These are phyloP conservation scores for Brachionus sp. DNA, from an alignment of 1,140 invertebrate species.

Conservation along the genomic window DNA sequence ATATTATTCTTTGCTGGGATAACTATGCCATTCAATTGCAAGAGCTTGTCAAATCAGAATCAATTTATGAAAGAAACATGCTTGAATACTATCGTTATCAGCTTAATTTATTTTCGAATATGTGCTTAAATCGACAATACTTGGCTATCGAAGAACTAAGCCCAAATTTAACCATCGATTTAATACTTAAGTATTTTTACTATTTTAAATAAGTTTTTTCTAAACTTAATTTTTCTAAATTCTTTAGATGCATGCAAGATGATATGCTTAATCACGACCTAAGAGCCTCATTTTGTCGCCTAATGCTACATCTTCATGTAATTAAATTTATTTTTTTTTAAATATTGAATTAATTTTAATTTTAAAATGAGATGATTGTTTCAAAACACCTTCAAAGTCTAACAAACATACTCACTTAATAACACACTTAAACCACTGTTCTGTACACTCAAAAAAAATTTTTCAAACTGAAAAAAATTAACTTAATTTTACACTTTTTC, in stretches of 20 bases:
- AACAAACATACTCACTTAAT: too few relatives aligned
- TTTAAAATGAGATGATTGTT: too few relatives aligned
- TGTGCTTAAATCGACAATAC: constrained; percentile 98
- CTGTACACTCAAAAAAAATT: too few relatives aligned
- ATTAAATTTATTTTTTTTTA: constrained; percentile 54
- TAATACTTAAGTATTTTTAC: constrained; percentile 66
- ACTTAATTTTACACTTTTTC: too few relatives aligned
- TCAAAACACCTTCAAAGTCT: too few relatives aligned
- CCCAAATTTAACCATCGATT: constrained; percentile 83
- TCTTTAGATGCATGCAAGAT: constrained; percentile 95
- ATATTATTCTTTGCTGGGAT: constrained; percentile 43
- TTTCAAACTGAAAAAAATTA: too few relatives aligned
- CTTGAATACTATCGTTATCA: constrained; percentile 70
- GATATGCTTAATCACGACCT: constrained; percentile 85
- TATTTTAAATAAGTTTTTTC: neutral
- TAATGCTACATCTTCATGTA: constrained; percentile 77
- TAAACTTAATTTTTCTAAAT: neutral
- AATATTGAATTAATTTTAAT: too few relatives aligned
- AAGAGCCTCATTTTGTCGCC: constrained; percentile 89
- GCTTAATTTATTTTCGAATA: constrained; percentile 95
- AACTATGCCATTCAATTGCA: constrained; percentile 23
- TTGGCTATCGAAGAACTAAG: constrained; percentile 90
- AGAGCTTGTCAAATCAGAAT: constrained; percentile 39
- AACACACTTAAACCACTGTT: too few relatives aligned
- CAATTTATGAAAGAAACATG: constrained; percentile 42